phyloP scores from a whole-genome alignment of 2,113 vertebrate species.

The Solea senegalensis region DNA sequence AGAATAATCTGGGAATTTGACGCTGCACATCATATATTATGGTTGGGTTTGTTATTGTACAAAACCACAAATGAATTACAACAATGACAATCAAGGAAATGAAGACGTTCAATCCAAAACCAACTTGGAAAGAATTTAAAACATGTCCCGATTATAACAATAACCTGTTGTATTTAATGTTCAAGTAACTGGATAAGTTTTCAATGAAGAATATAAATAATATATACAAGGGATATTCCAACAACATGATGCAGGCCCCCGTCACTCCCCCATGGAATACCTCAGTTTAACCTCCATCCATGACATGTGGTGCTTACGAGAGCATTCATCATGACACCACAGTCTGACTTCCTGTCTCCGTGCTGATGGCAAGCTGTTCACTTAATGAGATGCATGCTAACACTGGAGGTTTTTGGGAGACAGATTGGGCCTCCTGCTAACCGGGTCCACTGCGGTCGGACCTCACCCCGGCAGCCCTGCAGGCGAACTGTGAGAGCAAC shows the following conservation, averaged over 20 bases:
- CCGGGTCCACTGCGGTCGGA: constrained; percentile 53
- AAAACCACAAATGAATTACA: constrained; percentile 11
- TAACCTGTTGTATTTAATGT: not conserved
- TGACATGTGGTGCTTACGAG: constrained; percentile 71
- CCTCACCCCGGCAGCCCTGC: constrained; percentile 71
- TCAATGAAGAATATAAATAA: not conserved
- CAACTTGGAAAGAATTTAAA: not conserved
- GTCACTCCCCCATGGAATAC: constrained; percentile 27
- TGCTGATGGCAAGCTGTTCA: constrained; percentile 82
- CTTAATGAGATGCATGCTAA: constrained; percentile 81
- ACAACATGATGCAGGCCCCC: not conserved
- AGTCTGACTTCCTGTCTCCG: constrained; percentile 80
- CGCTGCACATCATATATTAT: not conserved
- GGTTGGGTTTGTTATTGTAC: not conserved
- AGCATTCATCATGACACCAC: constrained; percentile 80
- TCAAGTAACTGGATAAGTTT: not conserved
- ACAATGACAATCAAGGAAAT: not conserved
- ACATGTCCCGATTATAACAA: not conserved
- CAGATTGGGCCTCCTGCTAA: constrained; percentile 79
- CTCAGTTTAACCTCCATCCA: constrained; percentile 62
- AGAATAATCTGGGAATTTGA: not conserved
- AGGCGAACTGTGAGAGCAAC: constrained; percentile 61
- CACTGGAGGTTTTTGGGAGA: constrained; percentile 69
- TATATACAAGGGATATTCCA: constrained; percentile 4
- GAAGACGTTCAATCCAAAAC: constrained; percentile 11